Evolutionary conservation across 2,113 vertebrate genomes (phyloP).

Genomic region (Coptodon bakossiorum): DNA sequence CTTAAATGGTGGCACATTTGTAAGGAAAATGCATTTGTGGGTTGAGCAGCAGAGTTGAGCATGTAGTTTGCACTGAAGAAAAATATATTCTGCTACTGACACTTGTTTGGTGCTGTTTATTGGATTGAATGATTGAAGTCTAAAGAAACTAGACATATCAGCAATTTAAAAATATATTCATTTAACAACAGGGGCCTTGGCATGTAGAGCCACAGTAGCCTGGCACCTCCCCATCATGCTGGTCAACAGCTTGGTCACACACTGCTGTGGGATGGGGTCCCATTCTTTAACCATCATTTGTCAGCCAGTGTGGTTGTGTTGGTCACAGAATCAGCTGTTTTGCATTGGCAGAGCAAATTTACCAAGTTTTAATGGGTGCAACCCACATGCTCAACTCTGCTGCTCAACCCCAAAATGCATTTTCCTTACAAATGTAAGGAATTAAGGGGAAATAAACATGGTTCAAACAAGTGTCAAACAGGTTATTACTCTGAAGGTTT

Average conservation of each 20-base stretch:
- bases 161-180: background rate
- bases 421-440: background rate
- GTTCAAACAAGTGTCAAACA: background rate
- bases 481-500: background rate
- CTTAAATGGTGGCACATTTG: background rate
- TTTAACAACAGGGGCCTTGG: background rate
- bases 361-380: background rate
- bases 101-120: background rate
- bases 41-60: background rate
- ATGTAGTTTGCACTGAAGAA: background rate
- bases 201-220: background rate
- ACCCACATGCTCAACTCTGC: background rate
- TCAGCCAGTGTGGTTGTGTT: background rate
- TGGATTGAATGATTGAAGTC: background rate
- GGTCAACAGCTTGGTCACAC: background rate
- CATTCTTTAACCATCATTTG: background rate
- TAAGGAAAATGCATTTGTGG: background rate
- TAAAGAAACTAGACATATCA: background rate
- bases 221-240: background rate
- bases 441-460: background rate
- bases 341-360: background rate
- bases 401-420: background rate
- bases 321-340: background rate
- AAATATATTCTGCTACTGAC: background rate
- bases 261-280: background rate